Conservation (phyloP, 2,888 invertebrate species). For the Amiota mariae region DNA sequence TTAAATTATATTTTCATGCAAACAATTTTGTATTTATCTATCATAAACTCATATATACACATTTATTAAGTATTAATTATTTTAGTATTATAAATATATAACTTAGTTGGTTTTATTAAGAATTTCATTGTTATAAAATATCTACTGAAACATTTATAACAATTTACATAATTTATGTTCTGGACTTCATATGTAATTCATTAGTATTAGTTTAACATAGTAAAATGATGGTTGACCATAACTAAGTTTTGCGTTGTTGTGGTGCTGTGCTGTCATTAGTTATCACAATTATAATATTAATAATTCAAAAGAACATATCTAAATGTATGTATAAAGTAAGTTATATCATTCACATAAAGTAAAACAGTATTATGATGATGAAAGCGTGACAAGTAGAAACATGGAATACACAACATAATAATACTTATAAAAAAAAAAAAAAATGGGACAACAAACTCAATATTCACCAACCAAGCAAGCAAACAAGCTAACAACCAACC, state of each 20-base stretch:
- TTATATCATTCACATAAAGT: not conserved
- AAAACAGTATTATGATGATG: not conserved
- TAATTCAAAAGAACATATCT: not conserved
- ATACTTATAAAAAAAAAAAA: too few relatives aligned
- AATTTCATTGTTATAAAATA: too few relatives aligned
- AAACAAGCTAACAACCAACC: slow-evolving; percentile 1
- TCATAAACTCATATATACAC: too few relatives aligned
- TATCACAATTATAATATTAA: slow-evolving; percentile 18
- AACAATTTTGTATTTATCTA: too few relatives aligned
- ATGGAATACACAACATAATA: not conserved
- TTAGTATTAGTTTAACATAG: too few relatives aligned
- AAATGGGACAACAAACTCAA: not conserved
- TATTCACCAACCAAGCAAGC: slow-evolving; percentile 1
- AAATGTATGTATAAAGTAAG: not conserved
- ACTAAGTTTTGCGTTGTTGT: not conserved
- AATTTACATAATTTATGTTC: too few relatives aligned
- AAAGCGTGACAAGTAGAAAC: slow-evolving; percentile 17
- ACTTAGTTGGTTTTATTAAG: too few relatives aligned
- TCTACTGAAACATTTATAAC: too few relatives aligned
- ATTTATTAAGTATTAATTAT: too few relatives aligned
- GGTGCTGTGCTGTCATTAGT: slow-evolving; percentile 22
- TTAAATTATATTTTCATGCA: too few relatives aligned
- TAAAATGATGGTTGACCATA: not conserved
- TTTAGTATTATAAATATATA: too few relatives aligned
- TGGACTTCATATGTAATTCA: too few relatives aligned